These are phyloP conservation scores for Tetropium fuscum DNA, from an alignment of 2,888 invertebrate genomes.

Conservation along the genomic window DNA sequence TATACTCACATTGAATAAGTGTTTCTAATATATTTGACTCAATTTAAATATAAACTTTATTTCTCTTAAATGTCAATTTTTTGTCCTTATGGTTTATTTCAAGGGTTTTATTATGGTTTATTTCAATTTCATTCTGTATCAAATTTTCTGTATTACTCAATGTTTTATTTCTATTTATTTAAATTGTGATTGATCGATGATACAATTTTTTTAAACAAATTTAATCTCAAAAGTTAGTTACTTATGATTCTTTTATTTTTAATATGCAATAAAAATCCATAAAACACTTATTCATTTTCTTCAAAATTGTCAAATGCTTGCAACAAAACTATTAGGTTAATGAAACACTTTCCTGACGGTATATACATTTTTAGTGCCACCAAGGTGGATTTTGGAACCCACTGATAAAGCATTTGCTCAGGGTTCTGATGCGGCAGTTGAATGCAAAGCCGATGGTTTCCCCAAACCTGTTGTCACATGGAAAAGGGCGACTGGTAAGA, in stretches of 20 bases:
- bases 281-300: conserved; percentile 8
- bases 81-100: too few species aligned
- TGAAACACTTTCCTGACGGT: not conserved
- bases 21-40: too few species aligned
- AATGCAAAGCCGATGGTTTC: conserved; percentile 97
- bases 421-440: conserved; percentile 93
- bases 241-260: not conserved
- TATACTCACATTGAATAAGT: conserved; percentile 16
- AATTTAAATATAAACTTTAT: too few species aligned
- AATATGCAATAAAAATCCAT: not conserved
- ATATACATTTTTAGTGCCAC: conserved; percentile 82
- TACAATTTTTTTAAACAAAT: too few species aligned
- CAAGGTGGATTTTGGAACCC: conserved; percentile 95
- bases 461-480: conserved; percentile 94
- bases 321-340: not conserved
- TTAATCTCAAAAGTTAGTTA: too few species aligned
- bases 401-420: conserved; percentile 96
- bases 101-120: too few species aligned
- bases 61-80: too few species aligned
- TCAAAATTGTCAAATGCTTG: conserved; percentile 18
- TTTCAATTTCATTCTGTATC: too few species aligned
- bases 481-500: conserved; percentile 93
- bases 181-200: too few species aligned
- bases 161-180: too few species aligned
- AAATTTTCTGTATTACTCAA: too few species aligned